phyloP scores from a whole-genome alignment of 2,888 invertebrate genomes.

The Chalcis sispes region DNA sequence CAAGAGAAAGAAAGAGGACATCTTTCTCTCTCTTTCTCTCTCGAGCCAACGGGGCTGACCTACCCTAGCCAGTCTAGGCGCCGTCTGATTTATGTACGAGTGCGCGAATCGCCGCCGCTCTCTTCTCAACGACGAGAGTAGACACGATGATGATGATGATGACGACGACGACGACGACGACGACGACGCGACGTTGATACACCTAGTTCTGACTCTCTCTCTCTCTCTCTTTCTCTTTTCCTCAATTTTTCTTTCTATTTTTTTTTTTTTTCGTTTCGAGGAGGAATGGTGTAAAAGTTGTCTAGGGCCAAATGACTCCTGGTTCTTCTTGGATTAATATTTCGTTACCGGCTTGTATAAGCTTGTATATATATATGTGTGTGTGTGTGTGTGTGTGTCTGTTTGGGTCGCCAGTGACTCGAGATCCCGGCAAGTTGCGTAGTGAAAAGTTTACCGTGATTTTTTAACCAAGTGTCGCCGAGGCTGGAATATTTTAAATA shows the following conservation, averaged over 20 bases:
- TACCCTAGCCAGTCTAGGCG: conserved; percentile 69
- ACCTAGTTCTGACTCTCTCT: too few species aligned
- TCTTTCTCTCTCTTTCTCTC: too few species aligned
- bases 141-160: conserved; percentile 1
- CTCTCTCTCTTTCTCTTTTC: too few species aligned
- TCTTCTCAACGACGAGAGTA: background rate
- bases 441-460: too few species aligned
- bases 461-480: too few species aligned
- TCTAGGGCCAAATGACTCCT: background rate
- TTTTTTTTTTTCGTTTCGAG: background rate
- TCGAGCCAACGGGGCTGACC: conserved; percentile 69
- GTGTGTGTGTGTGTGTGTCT: too few species aligned
- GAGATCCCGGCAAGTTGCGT: too few species aligned
- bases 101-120: conserved; percentile 59
- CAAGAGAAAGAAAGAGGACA: too few species aligned
- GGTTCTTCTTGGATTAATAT: conserved; percentile 15
- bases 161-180: conserved; percentile 9
- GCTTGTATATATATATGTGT: too few species aligned
- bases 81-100: conserved; percentile 71
- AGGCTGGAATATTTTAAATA: too few species aligned
- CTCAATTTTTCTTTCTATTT: too few species aligned
- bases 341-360: too few species aligned
- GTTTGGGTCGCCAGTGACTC: background rate
- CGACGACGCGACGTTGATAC: conserved; percentile 17
- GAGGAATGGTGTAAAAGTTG: conserved; percentile 19